phyloP scores from a whole-genome alignment of 1,140 invertebrate species.

The Micrasema minimum region DNA sequence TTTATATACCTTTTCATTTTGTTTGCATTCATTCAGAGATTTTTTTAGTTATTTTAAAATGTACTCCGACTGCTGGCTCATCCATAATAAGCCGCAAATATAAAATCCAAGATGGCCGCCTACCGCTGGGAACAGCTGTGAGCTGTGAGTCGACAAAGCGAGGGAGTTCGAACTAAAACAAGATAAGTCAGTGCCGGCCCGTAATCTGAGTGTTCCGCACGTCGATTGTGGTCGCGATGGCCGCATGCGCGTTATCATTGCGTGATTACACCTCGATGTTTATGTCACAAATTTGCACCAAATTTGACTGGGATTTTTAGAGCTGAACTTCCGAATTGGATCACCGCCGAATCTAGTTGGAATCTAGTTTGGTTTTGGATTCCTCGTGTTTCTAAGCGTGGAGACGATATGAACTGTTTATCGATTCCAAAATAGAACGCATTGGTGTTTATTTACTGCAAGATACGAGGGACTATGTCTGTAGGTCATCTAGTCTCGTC shows the following conservation, averaged over 20 bases:
- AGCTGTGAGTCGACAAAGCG: constrained; percentile 37
- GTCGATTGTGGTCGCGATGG: constrained; percentile 29
- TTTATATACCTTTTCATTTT: too few relatives aligned
- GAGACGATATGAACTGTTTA: constrained; percentile 41
- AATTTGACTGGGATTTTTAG: neutral
- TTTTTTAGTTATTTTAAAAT: too few relatives aligned
- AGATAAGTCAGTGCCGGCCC: constrained; percentile 41
- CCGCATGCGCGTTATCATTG: constrained; percentile 43
- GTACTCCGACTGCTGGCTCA: neutral
- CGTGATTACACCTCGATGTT: constrained; percentile 39
- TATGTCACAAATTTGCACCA: constrained; percentile 24
- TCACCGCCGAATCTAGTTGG: neutral
- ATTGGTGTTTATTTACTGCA: constrained; percentile 41
- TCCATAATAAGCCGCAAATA: constrained; percentile 30
- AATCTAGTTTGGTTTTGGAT: constrained; percentile 9
- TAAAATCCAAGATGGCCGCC: constrained; percentile 34
- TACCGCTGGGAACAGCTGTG: constrained; percentile 43
- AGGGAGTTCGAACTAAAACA: constrained; percentile 8
- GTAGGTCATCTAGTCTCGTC: constrained; percentile 34
- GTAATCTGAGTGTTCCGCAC: constrained; percentile 33
- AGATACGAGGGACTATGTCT: constrained; percentile 43
- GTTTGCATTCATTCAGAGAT: too few relatives aligned
- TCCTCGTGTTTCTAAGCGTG: constrained; percentile 29
- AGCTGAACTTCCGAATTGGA: neutral
- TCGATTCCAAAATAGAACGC: constrained; percentile 46